A percentile compares a stretch with the other conserved stretches of the same genome.
These are phyloP conservation scores for Tortrix viridana DNA, from an alignment of 2,888 invertebrate genomes.

Conservation along the genomic window DNA sequence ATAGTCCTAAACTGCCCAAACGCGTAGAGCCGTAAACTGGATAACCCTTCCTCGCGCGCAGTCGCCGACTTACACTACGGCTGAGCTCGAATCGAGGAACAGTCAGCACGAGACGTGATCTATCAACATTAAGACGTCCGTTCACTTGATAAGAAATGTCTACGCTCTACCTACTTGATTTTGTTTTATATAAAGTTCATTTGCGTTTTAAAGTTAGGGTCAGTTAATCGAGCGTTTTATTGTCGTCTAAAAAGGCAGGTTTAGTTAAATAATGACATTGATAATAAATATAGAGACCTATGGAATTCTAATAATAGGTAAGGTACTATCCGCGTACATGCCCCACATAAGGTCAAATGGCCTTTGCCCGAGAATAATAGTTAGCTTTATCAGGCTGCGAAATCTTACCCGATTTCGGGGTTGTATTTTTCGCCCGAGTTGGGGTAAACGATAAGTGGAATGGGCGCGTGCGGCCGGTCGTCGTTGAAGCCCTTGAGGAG, in stretches of 20 bases:
- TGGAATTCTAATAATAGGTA: slow-evolving; percentile 33
- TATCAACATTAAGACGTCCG: slow-evolving; percentile 33
- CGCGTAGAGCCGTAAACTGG: slow-evolving; percentile 20
- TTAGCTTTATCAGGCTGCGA: slow-evolving; percentile 43
- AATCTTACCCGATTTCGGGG: slow-evolving; percentile 86
- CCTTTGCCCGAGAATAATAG: slow-evolving; percentile 34
- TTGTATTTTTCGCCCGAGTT: slow-evolving; percentile 95
- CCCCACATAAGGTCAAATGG: slow-evolving; percentile 31
- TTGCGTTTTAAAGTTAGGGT: slow-evolving; percentile 7
- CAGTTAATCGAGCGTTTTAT: not conserved
- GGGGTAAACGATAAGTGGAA: slow-evolving; percentile 95
- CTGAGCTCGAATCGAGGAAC: slow-evolving; percentile 24
- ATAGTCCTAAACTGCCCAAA: slow-evolving; percentile 18
- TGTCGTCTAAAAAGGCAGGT: not conserved
- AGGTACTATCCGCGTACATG: slow-evolving; percentile 23
- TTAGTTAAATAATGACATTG: slow-evolving; percentile 25
- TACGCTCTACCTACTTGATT: not conserved
- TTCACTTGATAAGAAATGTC: slow-evolving; percentile 25
- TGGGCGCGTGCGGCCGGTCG: slow-evolving; percentile 75
- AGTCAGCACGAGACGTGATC: slow-evolving; percentile 34
- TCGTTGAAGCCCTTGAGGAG: slow-evolving; percentile 78
- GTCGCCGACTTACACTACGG: slow-evolving; percentile 13
- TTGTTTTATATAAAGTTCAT: slow-evolving; percentile 5
- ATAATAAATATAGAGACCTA: slow-evolving; percentile 29
- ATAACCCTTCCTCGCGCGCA: slow-evolving; percentile 19